Conservation (phyloP, 2,888 invertebrate genomes). For the Hanleya hanleyi region DNA sequence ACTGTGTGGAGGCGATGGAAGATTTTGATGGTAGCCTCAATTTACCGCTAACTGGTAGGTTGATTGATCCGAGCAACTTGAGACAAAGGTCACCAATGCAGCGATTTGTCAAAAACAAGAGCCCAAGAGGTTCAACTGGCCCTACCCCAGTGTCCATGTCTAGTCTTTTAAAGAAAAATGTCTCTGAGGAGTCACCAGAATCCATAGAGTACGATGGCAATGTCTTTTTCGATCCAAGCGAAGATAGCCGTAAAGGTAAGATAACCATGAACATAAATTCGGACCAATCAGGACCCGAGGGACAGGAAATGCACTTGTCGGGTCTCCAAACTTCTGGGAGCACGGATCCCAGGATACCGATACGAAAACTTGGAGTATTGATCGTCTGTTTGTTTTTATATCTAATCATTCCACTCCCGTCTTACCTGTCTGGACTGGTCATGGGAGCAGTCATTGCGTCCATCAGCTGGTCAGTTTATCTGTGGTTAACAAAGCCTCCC, state of each 20-base stretch:
- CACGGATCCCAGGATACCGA: conserved; percentile 15
- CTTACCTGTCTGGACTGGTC: conserved; percentile 63
- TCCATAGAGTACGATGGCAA: background rate
- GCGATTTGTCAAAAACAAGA: conserved; percentile 16
- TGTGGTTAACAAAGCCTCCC: conserved; percentile 53
- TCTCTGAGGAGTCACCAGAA: conserved; percentile 9
- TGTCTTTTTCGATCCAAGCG: background rate
- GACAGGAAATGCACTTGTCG: no score
- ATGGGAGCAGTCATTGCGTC: conserved; percentile 53
- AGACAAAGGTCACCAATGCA: background rate
- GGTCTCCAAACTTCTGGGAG: background rate
- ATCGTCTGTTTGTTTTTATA: conserved; percentile 50
- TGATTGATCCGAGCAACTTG: conserved; percentile 15
- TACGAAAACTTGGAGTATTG: conserved; percentile 38
- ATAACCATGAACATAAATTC: background rate
- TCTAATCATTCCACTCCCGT: conserved; percentile 61
- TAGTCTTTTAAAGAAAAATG: conserved; percentile 29
- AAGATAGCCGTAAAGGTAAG: background rate
- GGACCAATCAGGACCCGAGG: background rate
- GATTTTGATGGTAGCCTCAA: conserved; percentile 43
- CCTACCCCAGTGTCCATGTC: conserved; percentile 43
- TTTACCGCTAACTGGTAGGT: conserved; percentile 12
- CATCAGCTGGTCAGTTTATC: conserved; percentile 47
- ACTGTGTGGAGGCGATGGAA: conserved; percentile 32
- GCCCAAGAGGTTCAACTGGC: conserved; percentile 13